Conservation (phyloP, 2,888 invertebrate genomes). For the Globia sparganii region DNA sequence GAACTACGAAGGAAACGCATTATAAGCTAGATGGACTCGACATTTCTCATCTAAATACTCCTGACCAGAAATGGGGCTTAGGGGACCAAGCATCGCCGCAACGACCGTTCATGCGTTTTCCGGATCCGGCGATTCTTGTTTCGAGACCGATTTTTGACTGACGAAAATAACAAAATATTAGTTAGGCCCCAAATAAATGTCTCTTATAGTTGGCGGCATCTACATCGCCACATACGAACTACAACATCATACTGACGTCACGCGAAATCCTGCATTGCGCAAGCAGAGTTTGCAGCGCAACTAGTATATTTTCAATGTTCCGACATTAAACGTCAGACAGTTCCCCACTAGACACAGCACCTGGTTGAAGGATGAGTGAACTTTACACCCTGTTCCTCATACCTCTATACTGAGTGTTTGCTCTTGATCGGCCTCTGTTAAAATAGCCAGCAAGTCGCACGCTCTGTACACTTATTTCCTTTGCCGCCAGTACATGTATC, state of each 20-base stretch:
- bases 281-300: not conserved
- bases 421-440: not conserved
- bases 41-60: not conserved
- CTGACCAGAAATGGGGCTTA: too few relatives aligned
- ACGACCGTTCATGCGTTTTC: not conserved
- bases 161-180: not conserved
- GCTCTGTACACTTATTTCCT: slow-evolving; percentile 12
- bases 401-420: not conserved
- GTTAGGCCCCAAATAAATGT: not conserved
- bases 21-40: not conserved
- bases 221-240: not conserved
- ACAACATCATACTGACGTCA: not conserved
- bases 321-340: not conserved
- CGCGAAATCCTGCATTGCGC: not conserved
- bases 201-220: not conserved
- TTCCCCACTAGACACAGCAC: not conserved
- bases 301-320: not conserved
- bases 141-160: not conserved
- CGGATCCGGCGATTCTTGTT: not conserved
- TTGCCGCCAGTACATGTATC: slow-evolving; percentile 41
- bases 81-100: not conserved
- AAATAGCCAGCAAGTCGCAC: not conserved
- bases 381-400: too few relatives aligned
- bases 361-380: not conserved
- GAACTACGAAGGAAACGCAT: not conserved